Conservation (phyloP, 2,888 invertebrate species). For the Chrysolina americana region DNA sequence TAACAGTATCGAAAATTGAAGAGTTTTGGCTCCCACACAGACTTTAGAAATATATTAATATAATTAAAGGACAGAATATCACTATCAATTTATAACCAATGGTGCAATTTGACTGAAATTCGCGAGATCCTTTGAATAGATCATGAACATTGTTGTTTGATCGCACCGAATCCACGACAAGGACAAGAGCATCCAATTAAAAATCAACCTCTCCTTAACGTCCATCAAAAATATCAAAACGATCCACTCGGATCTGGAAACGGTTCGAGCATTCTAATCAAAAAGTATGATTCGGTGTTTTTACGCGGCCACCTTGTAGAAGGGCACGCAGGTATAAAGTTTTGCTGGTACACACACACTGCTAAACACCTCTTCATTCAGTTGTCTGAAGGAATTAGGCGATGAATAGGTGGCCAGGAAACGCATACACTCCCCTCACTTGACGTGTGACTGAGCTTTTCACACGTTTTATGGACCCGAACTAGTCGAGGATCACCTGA, state of each 20-base stretch:
- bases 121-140: too few relatives aligned
- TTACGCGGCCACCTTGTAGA: constrained; percentile 56
- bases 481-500: not conserved
- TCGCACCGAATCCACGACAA: not conserved
- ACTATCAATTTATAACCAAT: too few relatives aligned
- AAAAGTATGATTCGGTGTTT: constrained; percentile 53
- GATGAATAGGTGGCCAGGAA: constrained; percentile 61
- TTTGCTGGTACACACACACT: constrained; percentile 49
- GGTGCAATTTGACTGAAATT: too few relatives aligned
- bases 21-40: too few relatives aligned
- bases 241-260: constrained; percentile 31
- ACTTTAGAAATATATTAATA: too few relatives aligned
- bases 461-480: constrained; percentile 59
- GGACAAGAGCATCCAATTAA: not conserved
- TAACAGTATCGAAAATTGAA: too few relatives aligned
- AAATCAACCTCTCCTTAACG: constrained; percentile 1
- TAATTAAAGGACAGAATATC: too few relatives aligned
- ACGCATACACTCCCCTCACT: constrained; percentile 61
- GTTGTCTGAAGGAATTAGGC: constrained; percentile 65
- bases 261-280: constrained; percentile 34
- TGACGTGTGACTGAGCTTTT: constrained; percentile 64
- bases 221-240: constrained; percentile 23
- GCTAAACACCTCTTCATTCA: constrained; percentile 63
- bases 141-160: too few relatives aligned
- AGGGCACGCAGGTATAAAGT: constrained; percentile 54